Conservation (phyloP, 1,140 invertebrate species). For the Saccostrea glomerata region DNA sequence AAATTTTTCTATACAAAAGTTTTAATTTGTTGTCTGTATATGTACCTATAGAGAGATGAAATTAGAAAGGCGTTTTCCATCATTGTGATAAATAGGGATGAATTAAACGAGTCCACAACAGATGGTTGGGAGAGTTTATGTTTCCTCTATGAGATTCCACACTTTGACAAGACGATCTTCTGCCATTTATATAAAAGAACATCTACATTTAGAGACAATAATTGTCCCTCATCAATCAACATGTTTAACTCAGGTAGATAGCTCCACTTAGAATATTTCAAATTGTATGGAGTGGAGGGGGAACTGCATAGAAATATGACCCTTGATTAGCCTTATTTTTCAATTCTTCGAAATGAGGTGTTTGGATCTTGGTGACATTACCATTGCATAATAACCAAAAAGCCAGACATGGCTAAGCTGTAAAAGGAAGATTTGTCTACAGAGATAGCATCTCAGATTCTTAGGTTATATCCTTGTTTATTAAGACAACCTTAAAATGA, state of each 20-base stretch:
- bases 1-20: conserved; percentile 12
- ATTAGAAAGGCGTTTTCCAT: background rate
- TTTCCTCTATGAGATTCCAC: background rate
- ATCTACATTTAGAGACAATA: background rate
- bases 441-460: background rate
- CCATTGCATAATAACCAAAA: background rate
- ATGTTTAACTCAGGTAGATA: background rate
- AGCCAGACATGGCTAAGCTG: background rate
- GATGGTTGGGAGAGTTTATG: background rate
- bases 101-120: background rate
- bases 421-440: background rate
- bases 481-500: conserved; percentile 23
- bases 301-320: background rate
- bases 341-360: background rate
- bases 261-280: background rate
- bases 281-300: background rate
- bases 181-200: background rate
- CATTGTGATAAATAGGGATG: background rate
- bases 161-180: background rate
- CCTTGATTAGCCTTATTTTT: background rate
- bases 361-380: background rate
- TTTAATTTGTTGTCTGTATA: conserved; percentile 22
- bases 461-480: background rate
- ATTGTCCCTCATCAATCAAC: conserved; percentile 16
- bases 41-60: conserved; percentile 3